phyloP scores from a whole-genome alignment of 2,888 invertebrate genomes.

The Fragum fragum region DNA sequence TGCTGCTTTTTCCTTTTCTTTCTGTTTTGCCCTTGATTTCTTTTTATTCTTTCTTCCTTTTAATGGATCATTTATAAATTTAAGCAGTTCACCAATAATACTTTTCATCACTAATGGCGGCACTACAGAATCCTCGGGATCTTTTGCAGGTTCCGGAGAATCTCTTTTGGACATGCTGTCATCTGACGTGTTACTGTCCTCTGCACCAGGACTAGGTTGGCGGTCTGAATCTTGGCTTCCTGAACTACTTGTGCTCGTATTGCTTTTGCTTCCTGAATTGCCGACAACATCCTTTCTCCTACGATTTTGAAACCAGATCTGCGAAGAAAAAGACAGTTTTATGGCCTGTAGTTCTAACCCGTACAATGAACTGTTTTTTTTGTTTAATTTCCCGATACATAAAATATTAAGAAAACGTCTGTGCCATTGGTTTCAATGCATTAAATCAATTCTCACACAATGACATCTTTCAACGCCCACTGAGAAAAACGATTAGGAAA shows the following conservation, averaged over 20 bases:
- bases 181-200: slow-evolving; percentile 45
- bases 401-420: too few relatives aligned
- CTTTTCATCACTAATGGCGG: slow-evolving; percentile 80
- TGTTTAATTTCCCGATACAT: too few relatives aligned
- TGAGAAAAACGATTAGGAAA: too few relatives aligned
- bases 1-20: slow-evolving; percentile 53
- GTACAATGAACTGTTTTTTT: too few relatives aligned
- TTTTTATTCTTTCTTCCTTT: slow-evolving; percentile 76
- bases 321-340: too few relatives aligned
- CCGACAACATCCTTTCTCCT: slow-evolving; percentile 84
- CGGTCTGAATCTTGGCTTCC: slow-evolving; percentile 56
- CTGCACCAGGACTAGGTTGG: slow-evolving; percentile 39
- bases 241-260: slow-evolving; percentile 62
- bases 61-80: slow-evolving; percentile 77
- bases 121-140: slow-evolving; percentile 71
- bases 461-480: too few relatives aligned
- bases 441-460: too few relatives aligned
- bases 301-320: slow-evolving; percentile 86
- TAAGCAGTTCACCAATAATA: slow-evolving; percentile 79
- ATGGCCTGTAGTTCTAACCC: too few relatives aligned
- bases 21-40: slow-evolving; percentile 65
- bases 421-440: too few relatives aligned
- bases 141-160: slow-evolving; percentile 32
- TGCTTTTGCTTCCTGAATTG: slow-evolving; percentile 60
- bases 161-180: slow-evolving; percentile 35